Base-by-base conservation (phyloP, 2,888 invertebrate species). In the Conchocele bisecta region DNA sequence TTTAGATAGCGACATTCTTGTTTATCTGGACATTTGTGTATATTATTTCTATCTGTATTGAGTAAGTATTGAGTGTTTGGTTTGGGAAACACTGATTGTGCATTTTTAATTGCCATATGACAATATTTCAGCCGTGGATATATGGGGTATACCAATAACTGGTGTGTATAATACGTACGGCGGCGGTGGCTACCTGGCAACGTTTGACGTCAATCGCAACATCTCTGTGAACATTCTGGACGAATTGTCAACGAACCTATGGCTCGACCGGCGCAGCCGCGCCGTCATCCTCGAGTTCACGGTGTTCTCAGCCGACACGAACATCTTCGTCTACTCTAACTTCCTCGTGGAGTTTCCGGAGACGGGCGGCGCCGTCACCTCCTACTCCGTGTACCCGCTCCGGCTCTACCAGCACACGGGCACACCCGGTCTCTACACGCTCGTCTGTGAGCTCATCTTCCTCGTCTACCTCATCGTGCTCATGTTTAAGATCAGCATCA, bases 271-370 rank as follows among this genome's bases (percentile, higher is more conserved):
- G 20, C 74, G 83, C 9, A 86, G 87, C 4, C 64, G 87, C 29
- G 87, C 83, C 1, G 77, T 88, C 11, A 78, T 86, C 41, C 53
- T 88, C 5, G 88, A 88, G 60, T 86, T 86, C 48, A 86, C 84
- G 15, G 42, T 88, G 6, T 87, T 85, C 66, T 85, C 82, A 48
- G 65, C 81, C 17, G 81, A 83, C 39, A 72, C 79, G 0, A 88
- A 88, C 63, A 54, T 86, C 54, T 89, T 89, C 60, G 73, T 79
- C 6, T 84, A 84, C 51, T 76, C 81, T 35, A 76, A 76, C 48
- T 82, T 85, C 20, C 56, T 86, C 24, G 65, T 83, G 1, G 82
- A 78, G 22, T 74, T 74, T 44, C 67, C 70, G 15, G 61, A 78
- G 63, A 69, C 67, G 17, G 79, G 82, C 1, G 79, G 77, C 6